phyloP scores from a whole-genome alignment of 2,888 invertebrate species.

The Sinelater perroti region DNA sequence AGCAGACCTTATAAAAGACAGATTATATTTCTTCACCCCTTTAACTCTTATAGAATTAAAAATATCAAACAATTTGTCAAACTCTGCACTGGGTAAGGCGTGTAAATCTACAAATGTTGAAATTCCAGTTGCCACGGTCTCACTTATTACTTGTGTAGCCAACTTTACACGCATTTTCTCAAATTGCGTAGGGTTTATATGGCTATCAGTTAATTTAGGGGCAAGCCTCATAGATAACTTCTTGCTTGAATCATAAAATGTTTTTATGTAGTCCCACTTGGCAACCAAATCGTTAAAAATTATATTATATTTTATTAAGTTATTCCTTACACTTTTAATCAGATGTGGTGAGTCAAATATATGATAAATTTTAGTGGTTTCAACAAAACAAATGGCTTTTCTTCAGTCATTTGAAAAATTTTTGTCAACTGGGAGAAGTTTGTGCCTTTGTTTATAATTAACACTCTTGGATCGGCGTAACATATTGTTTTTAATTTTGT shows the following conservation, averaged over 20 bases:
- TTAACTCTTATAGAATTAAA: constrained; percentile 7
- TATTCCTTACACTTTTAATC: constrained; percentile 39
- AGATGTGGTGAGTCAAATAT: constrained; percentile 40
- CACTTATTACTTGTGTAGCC: constrained; percentile 41
- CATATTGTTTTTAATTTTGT: no score
- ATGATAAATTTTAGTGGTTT: constrained; percentile 36
- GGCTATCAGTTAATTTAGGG: constrained; percentile 39
- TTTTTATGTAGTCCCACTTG: constrained; percentile 34
- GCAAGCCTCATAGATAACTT: constrained; percentile 23
- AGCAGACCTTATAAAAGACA: constrained; percentile 15
- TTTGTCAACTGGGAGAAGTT: constrained; percentile 30
- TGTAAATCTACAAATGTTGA: constrained; percentile 34
- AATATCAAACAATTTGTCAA: constrained; percentile 20
- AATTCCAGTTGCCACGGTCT: constrained; percentile 41
- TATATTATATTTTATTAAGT: constrained; percentile 34
- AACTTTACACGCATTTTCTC: constrained; percentile 43
- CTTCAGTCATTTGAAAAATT: constrained; percentile 29
- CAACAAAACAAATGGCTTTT: constrained; percentile 37
- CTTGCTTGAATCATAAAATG: constrained; percentile 40
- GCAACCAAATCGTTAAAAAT: constrained; percentile 23
- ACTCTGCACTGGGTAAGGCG: no score
- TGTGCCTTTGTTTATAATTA: constrained; percentile 17
- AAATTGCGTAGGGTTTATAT: constrained; percentile 40
- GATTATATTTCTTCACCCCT: constrained; percentile 15
- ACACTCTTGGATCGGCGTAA: not conserved